Evolutionary conservation across 1,140 invertebrate genomes (phyloP), one percentile per base, ranked within the genome.

Genomic region (Caenorhabditis inopinata): DNA sequence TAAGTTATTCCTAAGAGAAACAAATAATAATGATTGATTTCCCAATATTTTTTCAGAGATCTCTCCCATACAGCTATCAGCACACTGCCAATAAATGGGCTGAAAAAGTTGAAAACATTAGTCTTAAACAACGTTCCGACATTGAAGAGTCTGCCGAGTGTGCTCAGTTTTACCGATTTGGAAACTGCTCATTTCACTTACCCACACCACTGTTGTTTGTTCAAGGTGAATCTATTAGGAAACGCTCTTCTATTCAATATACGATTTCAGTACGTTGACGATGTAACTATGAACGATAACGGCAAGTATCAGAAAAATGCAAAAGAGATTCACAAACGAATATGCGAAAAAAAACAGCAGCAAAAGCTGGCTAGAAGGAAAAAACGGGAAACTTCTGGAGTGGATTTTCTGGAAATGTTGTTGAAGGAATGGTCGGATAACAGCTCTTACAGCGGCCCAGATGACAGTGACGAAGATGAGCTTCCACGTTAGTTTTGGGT

Each of bases 161-260:
- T 95, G n/a, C 73, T 89, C 21, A 83, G 85, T 68, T 89, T 89
- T 74, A 88, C 89, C 82, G 87, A 89, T 38, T 89, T 92, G 21
- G 86, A 89, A 82, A 87, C 87, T 85, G 93, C 91, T 11, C 90
- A 90, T 81, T 89, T 95, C 51, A 95, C 94, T 0, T 94, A 95
- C 89, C 92, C 93, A 21, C 94, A 95, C 87, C 94, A 95, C 84
- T 95, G 94, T 89, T 96, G 94, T 88, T 94, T 94, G 1, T 95
- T 96, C 88, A 91, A 92, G 82, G 73, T 83, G 47, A 79, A 11
- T 42, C 83, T 88, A 76, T 79, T 88, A 85, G 87, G 21, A 47
- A 5, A 45, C 42, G 1, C 23, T 14, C 18, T 75, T 27, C 86
- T 89, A 2, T 85, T 89, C 48, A 92, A 16, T 38, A 7, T 3